These are phyloP conservation scores for Schizotus pectinicornis DNA, from an alignment of 2,888 invertebrate species.

Conservation along the genomic window DNA sequence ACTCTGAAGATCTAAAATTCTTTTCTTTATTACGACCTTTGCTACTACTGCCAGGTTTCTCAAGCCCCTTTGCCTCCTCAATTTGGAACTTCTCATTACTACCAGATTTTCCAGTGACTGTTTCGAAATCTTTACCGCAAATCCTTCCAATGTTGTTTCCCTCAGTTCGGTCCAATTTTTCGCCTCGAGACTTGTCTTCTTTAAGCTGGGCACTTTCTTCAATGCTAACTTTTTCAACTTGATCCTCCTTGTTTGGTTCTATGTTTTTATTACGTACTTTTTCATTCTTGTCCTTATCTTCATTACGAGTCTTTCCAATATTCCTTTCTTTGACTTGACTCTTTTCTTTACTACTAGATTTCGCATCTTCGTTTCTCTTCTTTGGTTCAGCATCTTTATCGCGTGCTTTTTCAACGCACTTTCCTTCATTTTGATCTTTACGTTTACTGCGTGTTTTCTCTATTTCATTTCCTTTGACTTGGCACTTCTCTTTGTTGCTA, in stretches of 20 bases:
- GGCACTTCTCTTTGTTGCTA: not conserved
- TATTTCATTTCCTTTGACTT: not conserved
- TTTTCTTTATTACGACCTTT: not conserved
- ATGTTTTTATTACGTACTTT: not conserved
- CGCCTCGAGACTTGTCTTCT: not conserved
- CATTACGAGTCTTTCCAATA: not conserved
- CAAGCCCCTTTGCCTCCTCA: not conserved
- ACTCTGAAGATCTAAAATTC: not conserved
- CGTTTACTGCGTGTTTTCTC: not conserved
- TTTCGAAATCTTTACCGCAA: not conserved
- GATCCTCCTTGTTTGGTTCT: not conserved
- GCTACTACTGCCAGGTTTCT: not conserved
- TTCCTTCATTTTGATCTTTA: not conserved
- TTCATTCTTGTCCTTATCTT: not conserved
- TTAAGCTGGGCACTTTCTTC: not conserved
- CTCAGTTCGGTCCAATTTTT: not conserved
- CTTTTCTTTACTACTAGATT: not conserved
- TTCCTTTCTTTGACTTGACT: not conserved
- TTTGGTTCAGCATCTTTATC: slow-evolving; percentile 3
- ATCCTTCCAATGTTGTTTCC: not conserved
- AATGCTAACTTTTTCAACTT: not conserved
- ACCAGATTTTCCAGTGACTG: not conserved
- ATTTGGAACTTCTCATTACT: not conserved
- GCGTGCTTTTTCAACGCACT: not conserved
- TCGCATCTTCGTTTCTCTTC: not conserved